Conservation (phyloP, 2,888 invertebrate genomes). For the Lithophane leautieri region DNA sequence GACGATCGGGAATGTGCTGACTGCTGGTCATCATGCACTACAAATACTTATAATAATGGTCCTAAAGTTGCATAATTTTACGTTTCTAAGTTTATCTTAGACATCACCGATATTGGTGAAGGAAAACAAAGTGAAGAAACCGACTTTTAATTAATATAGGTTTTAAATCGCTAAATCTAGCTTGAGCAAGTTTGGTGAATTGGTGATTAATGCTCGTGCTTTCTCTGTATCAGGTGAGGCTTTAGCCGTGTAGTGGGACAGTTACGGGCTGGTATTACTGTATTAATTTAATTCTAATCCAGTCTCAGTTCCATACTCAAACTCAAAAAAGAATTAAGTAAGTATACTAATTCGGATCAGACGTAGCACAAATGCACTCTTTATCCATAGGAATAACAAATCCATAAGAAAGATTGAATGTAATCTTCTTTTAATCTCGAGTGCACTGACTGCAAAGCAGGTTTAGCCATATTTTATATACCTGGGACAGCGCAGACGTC, state of each 20-base stretch:
- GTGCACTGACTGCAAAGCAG: constrained; percentile 39
- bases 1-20: neutral
- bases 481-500: constrained; percentile 6
- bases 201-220: neutral
- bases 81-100: neutral
- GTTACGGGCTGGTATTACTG: neutral
- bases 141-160: neutral
- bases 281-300: neutral
- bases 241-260: neutral
- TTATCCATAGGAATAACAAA: neutral
- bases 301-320: neutral
- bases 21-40: neutral
- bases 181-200: neutral
- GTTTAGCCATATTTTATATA: constrained; percentile 27
- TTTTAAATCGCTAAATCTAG: neutral
- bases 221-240: neutral
- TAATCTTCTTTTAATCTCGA: constrained; percentile 31
- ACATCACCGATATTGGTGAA: neutral
- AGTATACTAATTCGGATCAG: neutral
- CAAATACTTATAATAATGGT: neutral
- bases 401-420: constrained; percentile 10
- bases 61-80: neutral
- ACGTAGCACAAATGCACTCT: neutral
- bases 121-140: neutral
- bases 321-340: neutral